Evolutionary conservation across 2,113 vertebrate genomes (phyloP), one percentile per base, ranked within the genome.

Genomic region (Carettochelys insculpta): DNA sequence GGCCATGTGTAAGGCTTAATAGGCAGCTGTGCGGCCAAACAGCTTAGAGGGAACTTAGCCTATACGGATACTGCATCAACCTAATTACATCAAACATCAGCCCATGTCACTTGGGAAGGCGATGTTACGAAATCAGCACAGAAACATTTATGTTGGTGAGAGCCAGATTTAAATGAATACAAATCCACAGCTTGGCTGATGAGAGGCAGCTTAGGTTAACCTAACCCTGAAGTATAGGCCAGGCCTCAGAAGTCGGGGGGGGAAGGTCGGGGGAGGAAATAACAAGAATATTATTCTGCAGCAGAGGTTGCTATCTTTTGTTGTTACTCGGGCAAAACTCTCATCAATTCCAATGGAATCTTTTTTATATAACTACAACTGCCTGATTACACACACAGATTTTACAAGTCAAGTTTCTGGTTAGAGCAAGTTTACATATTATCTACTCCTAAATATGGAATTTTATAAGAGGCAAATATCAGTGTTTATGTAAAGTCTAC

Each of bases 331-430:
- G 31, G 76, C 12, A 83, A 82, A 90, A 85, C 52, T 86, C 80
- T 41, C 31, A 83, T 83, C 41, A 73, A 87, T 87, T 95, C 87
- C 87, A 90, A 52, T 3, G 85, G 87, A 78, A 73, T n/a, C n/a
- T 24, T 85, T 89, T 81, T 94, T 45, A 84, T 20, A 78, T 54
- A 87, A 81, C 77, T 82, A 61, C 0, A 38, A n/a, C 51, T 91
- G 77, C 73, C 90, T 95, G 91, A 92, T 83, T 84, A 77, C 61
- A 87, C 31, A 47, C 79, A 86, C 53, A 75, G 78, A 48, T 83
- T 43, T 38, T 86, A 84, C 0, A 0, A 14, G 61, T 82, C 88
- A 95, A 43, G 53, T 73, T 75, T 83, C 82, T n/a, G 79, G 86
- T 91, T 85, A 77, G 45, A 95, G 77, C 54, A 83, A 87, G 61